These are phyloP conservation scores for Tragelaphus buxtoni DNA, from an alignment of 2,113 vertebrate genomes.

Conservation along the genomic window DNA sequence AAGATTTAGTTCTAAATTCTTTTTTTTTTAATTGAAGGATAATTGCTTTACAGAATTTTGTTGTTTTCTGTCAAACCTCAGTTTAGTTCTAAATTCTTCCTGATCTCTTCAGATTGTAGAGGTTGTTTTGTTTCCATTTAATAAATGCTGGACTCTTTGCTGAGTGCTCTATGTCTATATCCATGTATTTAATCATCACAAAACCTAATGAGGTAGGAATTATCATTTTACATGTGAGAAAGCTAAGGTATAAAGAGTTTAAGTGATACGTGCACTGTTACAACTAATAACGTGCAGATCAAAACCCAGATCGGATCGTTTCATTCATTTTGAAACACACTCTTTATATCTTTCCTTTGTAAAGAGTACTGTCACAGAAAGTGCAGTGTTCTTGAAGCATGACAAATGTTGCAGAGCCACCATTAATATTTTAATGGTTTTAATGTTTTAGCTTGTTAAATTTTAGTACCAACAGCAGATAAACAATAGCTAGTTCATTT, in stretches of 20 bases:
- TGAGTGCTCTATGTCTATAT: background rate
- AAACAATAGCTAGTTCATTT: background rate
- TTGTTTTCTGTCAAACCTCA: background rate
- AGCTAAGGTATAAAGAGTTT: background rate
- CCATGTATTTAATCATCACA: background rate
- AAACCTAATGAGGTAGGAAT: background rate
- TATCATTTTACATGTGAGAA: background rate
- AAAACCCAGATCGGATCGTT: background rate
- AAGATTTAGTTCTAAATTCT: background rate
- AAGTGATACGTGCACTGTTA: background rate
- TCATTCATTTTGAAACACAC: background rate
- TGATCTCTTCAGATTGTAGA: background rate
- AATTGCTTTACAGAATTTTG: background rate
- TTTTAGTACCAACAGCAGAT: background rate
- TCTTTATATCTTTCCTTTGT: background rate
- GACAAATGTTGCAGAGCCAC: background rate
- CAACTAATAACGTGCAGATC: background rate
- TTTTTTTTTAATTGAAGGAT: background rate
- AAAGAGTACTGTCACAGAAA: background rate
- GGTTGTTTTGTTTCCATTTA: background rate
- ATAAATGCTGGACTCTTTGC: background rate
- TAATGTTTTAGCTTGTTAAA: background rate
- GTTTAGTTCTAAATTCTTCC: background rate
- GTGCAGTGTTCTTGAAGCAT: background rate
- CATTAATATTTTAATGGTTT: background rate